phyloP scores from a whole-genome alignment of 2,888 invertebrate genomes.

The Drosophila tripunctata region DNA sequence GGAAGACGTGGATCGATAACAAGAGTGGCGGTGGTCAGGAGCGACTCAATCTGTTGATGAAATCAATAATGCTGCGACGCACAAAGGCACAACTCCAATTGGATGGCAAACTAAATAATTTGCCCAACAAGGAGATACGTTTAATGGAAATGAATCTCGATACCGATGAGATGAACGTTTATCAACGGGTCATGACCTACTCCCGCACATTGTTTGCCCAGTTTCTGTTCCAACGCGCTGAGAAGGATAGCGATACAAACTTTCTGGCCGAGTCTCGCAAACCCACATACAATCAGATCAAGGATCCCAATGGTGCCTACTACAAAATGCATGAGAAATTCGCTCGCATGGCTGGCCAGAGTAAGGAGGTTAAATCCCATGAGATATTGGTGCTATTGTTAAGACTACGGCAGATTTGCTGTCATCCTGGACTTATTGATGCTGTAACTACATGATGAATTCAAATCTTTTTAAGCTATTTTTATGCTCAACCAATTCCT shows the following conservation, averaged over 20 bases:
- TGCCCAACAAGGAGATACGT: conserved; percentile 87
- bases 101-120: conserved; percentile 86
- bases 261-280: conserved; percentile 67
- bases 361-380: conserved; percentile 87
- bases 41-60: conserved; percentile 93
- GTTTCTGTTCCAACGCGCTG: conserved; percentile 90
- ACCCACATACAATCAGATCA: conserved; percentile 81
- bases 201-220: conserved; percentile 91
- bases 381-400: conserved; percentile 92
- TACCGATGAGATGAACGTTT: conserved; percentile 90
- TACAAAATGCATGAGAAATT: conserved; percentile 88
- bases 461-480: background rate
- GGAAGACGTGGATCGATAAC: conserved; percentile 96
- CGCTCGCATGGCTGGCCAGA: conserved; percentile 86
- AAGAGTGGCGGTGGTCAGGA: conserved; percentile 91
- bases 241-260: conserved; percentile 85
- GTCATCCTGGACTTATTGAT: conserved; percentile 93
- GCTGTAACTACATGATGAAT: conserved; percentile 84
- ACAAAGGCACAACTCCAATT: conserved; percentile 92
- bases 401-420: conserved; percentile 94
- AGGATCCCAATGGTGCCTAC: conserved; percentile 85
- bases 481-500: background rate
- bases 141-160: conserved; percentile 87
- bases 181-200: conserved; percentile 90
- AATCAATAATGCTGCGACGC: conserved; percentile 92